phyloP scores from a whole-genome alignment of 2,113 vertebrate genomes.

The Pelvicachromis taeniatus region DNA sequence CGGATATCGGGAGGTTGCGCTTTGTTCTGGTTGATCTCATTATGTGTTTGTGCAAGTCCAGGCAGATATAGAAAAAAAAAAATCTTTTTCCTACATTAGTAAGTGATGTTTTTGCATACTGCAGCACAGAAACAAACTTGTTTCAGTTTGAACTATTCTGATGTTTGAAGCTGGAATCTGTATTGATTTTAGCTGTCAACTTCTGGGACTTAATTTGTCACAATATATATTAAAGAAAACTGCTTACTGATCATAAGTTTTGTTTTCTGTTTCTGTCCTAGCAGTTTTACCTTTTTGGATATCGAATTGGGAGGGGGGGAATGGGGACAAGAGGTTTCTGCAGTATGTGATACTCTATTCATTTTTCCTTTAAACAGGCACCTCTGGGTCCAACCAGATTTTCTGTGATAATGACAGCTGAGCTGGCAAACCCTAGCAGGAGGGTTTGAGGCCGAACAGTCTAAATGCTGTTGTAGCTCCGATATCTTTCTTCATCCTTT shows the following conservation, averaged over 20 bases:
- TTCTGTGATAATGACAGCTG: background rate
- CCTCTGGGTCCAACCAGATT: background rate
- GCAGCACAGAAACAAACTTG: background rate
- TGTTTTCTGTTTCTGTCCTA: background rate
- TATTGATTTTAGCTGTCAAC: constrained; percentile 27
- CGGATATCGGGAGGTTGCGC: background rate
- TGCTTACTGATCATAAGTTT: constrained; percentile 21
- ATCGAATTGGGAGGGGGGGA: background rate
- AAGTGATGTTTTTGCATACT: background rate
- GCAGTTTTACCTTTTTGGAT: background rate
- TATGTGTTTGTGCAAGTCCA: background rate
- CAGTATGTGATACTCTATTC: background rate
- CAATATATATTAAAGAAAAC: constrained; percentile 23
- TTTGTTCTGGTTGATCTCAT: background rate
- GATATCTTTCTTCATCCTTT: background rate
- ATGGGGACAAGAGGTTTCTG: background rate
- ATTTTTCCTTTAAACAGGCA: background rate
- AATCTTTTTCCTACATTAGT: background rate
- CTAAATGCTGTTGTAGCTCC: background rate
- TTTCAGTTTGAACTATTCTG: background rate
- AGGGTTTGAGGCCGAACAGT: background rate
- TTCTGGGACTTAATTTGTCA: constrained; percentile 20
- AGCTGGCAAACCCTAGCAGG: background rate
- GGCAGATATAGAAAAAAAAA: background rate
- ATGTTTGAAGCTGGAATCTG: background rate